Conservation (phyloP, 2,113 vertebrate genomes). For the Aleadryas rufinucha region DNA sequence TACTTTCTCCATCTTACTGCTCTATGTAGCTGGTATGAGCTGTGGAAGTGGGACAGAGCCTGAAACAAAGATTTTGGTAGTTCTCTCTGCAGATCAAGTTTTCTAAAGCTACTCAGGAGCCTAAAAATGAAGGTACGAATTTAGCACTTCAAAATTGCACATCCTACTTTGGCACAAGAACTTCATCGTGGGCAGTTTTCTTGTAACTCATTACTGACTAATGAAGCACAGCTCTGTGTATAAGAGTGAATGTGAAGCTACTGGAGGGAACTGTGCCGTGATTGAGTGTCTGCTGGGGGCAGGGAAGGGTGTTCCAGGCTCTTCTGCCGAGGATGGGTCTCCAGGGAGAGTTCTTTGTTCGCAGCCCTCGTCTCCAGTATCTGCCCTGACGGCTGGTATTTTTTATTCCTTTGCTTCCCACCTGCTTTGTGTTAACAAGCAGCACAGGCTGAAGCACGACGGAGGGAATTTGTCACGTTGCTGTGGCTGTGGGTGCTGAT, state of each 20-base stretch:
- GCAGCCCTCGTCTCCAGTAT: neutral
- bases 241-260: neutral
- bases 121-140: neutral
- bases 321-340: neutral
- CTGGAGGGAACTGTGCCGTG: neutral
- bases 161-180: neutral
- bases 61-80: neutral
- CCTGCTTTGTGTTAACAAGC: conserved; percentile 34
- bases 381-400: neutral
- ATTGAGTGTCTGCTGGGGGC: neutral
- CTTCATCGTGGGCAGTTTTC: neutral
- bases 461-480: neutral
- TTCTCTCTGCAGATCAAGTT: neutral
- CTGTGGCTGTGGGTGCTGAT: neutral
- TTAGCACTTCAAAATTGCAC: fast-evolving
- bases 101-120: neutral
- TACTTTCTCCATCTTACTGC: neutral
- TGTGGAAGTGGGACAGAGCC: neutral
- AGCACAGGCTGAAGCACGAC: neutral
- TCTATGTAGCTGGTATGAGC: fast-evolving
- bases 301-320: neutral
- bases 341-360: neutral
- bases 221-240: neutral
- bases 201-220: neutral
- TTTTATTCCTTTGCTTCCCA: conserved; percentile 7